Evolutionary conservation across 2,113 vertebrate genomes (phyloP), one percentile per base, ranked within the genome.

Genomic region (Vicugna pacos): DNA sequence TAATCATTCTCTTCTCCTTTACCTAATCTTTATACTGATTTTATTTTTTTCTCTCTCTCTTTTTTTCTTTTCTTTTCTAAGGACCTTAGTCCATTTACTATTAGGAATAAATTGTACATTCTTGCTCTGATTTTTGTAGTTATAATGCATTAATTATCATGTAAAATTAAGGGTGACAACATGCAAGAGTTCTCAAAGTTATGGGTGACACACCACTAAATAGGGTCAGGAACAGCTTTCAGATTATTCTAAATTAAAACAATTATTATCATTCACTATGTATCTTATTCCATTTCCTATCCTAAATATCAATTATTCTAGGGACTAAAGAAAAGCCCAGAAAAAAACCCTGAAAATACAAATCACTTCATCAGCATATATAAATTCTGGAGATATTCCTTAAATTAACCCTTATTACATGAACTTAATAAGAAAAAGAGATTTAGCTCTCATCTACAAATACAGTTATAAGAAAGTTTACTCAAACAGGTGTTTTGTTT

Each of bases 401-500:
- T 86, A 77, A 79, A 48, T 90, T 58, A 70, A n/a, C 0, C 7
- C 15, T 76, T 72, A 50, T 32, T 38, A 24, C 42, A 90, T 11
- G 79, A 58, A 9, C 50, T 81, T 56, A 52, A 67, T 87, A 70
- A 76, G 9, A 94, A 69, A 73, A 73, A 4, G 22, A 5, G 1
- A 73, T 28, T 72, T 82, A 75, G 82, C 35, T 52, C n/a, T 95
- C 14, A 75, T 24, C 30, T 52, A 28, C 19, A 92, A 80, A 89
- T 83, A 52, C 17, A 80, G 70, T 84, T 62, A 65, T 19, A 86
- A 83, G n/a, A 87, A 76, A 91, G 7, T 88, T 11, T 11, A 75
- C 14, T 70, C 56, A 64, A 80, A 87, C 80, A 97, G 80, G 77
- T 97, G 64, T 69, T 95, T 38, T 80, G 35, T 67, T 91, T 92